These are phyloP conservation scores for Ellobius talpinus DNA, from an alignment of 2,113 vertebrate species.

Conservation along the genomic window DNA sequence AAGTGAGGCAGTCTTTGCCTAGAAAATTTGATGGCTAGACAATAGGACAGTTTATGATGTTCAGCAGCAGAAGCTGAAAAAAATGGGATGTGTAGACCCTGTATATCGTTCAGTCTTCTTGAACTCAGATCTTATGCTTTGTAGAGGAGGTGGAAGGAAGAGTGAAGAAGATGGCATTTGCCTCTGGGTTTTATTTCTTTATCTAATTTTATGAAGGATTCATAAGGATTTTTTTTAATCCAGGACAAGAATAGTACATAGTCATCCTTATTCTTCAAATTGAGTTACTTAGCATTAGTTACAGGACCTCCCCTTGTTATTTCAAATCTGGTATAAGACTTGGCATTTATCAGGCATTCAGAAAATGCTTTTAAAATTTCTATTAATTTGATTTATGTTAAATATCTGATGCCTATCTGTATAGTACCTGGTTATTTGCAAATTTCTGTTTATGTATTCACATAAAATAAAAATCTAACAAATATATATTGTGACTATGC, in stretches of 20 bases:
- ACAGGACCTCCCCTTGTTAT: neutral
- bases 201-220: neutral
- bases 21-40: neutral
- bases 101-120: neutral
- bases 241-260: neutral
- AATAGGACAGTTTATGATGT: neutral
- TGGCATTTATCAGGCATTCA: neutral
- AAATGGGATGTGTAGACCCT: neutral
- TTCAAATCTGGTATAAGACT: neutral
- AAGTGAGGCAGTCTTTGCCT: neutral
- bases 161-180: neutral
- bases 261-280: neutral
- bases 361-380: conserved; percentile 29
- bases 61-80: neutral
- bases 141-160: neutral
- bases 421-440: neutral
- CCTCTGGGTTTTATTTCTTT: neutral
- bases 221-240: neutral
- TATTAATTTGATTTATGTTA: neutral
- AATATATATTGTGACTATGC: neutral
- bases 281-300: neutral
- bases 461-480: neutral
- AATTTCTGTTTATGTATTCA: neutral
- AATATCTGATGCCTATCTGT: neutral
- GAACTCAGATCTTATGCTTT: neutral